phyloP scores from a whole-genome alignment of 2,113 vertebrate genomes.

The Nothoprocta perdicaria region DNA sequence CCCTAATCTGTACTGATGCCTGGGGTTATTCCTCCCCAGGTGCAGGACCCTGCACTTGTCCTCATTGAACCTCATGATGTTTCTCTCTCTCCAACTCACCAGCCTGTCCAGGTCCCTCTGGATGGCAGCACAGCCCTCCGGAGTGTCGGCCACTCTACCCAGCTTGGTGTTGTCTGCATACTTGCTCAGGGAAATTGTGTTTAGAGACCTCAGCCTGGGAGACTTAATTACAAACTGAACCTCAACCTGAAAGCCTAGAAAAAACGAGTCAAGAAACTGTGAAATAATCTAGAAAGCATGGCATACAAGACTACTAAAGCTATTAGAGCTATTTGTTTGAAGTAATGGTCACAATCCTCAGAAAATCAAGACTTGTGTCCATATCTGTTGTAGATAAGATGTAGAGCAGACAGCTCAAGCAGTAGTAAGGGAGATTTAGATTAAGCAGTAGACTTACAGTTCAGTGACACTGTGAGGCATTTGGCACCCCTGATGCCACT shows the following conservation, averaged over 20 bases:
- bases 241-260: neutral
- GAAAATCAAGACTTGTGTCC: rapidly evolving
- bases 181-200: no score
- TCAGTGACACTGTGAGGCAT: neutral
- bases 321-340: neutral
- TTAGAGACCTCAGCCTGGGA: neutral
- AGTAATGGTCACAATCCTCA: neutral
- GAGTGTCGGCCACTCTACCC: no score
- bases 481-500: neutral
- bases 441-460: neutral
- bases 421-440: neutral
- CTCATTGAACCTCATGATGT: no score
- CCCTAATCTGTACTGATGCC: no score
- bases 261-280: neutral
- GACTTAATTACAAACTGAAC: neutral
- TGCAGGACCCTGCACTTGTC: no score
- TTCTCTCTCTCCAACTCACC: no score
- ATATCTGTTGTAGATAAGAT: rapidly evolving
- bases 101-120: no score
- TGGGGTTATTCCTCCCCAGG: no score
- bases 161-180: no score
- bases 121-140: no score
- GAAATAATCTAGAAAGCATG: neutral
- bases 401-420: neutral
- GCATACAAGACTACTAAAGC: neutral